phyloP scores from a whole-genome alignment of 1,140 invertebrate species.

The Drosophila virilis region DNA sequence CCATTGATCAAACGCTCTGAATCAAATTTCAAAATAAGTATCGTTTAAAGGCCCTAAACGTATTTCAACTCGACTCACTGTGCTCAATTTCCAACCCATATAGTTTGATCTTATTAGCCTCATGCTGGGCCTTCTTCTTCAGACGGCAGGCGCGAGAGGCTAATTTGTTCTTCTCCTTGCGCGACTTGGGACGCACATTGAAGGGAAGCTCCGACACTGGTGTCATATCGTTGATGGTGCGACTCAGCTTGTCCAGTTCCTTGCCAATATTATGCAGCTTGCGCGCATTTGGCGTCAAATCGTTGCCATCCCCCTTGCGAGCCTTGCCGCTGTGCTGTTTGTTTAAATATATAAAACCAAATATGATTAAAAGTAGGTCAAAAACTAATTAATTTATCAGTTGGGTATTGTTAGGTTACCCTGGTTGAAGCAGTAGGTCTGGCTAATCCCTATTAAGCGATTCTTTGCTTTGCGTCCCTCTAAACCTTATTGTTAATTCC shows the following conservation, averaged over 20 bases:
- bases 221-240: slow-evolving; percentile 97
- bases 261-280: slow-evolving; percentile 96
- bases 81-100: slow-evolving; percentile 97
- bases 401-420: too few relatives aligned
- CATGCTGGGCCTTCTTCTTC: slow-evolving; percentile 97
- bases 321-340: slow-evolving; percentile 92
- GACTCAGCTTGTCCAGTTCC: slow-evolving; percentile 95
- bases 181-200: slow-evolving; percentile 93
- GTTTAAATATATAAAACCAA: neutral
- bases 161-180: slow-evolving; percentile 99
- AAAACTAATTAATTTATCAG: too few relatives aligned
- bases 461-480: too few relatives aligned
- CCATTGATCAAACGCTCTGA: slow-evolving; percentile 88
- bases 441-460: too few relatives aligned
- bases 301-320: slow-evolving; percentile 98
- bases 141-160: slow-evolving; percentile 97
- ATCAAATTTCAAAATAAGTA: slow-evolving; percentile 55
- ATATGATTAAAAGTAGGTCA: neutral
- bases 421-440: too few relatives aligned
- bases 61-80: slow-evolving; percentile 87
- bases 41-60: too few relatives aligned
- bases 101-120: slow-evolving; percentile 97
- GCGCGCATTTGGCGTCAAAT: slow-evolving; percentile 96
- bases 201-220: slow-evolving; percentile 97
- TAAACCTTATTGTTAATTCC: too few relatives aligned